A percentile compares a stretch with the other conserved stretches of the same genome.
phyloP scores from a whole-genome alignment of 2,797 vertebrate species.

The Mormyrus proboscirostris region DNA sequence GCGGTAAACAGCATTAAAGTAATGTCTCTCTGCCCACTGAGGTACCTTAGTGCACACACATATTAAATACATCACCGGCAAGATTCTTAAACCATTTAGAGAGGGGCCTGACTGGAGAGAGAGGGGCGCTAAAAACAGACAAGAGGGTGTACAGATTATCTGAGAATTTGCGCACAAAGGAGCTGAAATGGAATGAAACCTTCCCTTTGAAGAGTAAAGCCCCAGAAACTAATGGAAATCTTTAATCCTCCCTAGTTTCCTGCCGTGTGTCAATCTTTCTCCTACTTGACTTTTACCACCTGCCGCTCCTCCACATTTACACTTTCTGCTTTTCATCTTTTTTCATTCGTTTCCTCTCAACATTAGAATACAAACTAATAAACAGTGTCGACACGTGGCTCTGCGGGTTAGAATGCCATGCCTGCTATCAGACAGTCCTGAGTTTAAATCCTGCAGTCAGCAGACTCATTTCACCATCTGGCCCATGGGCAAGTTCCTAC shows the following conservation, averaged over 20 bases:
- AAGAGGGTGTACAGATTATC: slow-evolving; percentile 23
- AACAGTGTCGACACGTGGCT: not conserved
- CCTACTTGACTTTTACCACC: slow-evolving; percentile 24
- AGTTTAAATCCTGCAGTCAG: not conserved
- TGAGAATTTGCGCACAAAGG: slow-evolving; percentile 33
- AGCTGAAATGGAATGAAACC: slow-evolving; percentile 30
- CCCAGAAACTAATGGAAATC: slow-evolving; percentile 27
- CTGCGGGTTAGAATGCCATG: not conserved
- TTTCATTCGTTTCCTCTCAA: not conserved
- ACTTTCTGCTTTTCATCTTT: not conserved
- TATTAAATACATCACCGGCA: slow-evolving; percentile 11
- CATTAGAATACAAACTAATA: not conserved
- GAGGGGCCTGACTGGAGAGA: not conserved
- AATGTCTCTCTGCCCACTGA: not conserved
- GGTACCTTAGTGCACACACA: not conserved
- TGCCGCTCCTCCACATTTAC: slow-evolving; percentile 5
- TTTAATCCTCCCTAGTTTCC: slow-evolving; percentile 26
- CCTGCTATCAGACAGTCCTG: not conserved
- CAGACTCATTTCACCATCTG: not conserved
- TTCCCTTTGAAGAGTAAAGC: slow-evolving; percentile 18
- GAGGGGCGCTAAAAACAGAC: not conserved
- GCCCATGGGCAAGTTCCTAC: not conserved
- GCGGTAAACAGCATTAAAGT: slow-evolving; percentile 27
- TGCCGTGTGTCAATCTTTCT: slow-evolving; percentile 34
- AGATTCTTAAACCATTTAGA: slow-evolving; percentile 12